Evolutionary conservation across 2,797 vertebrate species (phyloP), one percentile per base, ranked within the genome.

Genomic region (Loriculus beryllinus): DNA sequence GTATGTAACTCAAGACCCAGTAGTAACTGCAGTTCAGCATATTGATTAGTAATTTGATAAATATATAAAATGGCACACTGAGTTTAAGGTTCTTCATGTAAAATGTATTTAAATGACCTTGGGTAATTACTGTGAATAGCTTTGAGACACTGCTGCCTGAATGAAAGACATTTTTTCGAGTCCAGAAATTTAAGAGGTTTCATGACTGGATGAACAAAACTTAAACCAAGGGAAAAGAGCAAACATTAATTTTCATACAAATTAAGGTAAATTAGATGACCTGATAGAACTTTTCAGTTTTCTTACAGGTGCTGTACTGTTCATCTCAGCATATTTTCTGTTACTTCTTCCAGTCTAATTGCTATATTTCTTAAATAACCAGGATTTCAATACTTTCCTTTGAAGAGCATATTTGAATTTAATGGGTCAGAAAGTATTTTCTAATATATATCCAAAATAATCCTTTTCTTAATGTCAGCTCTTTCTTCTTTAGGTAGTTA

Each of bases 11-110:
- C 43, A 86, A 95, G 95, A 90, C 93, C 94, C 95, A 83, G 70
- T 92, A 90, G 94, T 96, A 96, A 92, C 92, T 97, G 94, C 96
- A 96, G 96, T 96, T 93, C 79, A 96, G 97, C 97, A 98, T 98
- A 98, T 98, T 98, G 98, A 98, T 98, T 96, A 97, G 96, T 95
- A 97, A 98, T 98, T 98, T 98, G 97, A 98, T 98, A 98, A 98
- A 98, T 97, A 97, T 82, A 97, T 95, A 97, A 97, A 98, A 97
- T 95, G 96, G 96, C 96, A 97, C 90, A 92, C 91, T 70, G 92
- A 96, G 86, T 96, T 97, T 96, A 96, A 97, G 97, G 96, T 97
- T 93, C 91, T 98, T 97, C 95, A 96, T 98, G 95, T 93, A 98
- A 98, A 98, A 98, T 97, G 96, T 97, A 97, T 97, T 97, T 97